phyloP scores from a whole-genome alignment of 2,888 invertebrate species.

The Minunthozetes semirufus region DNA sequence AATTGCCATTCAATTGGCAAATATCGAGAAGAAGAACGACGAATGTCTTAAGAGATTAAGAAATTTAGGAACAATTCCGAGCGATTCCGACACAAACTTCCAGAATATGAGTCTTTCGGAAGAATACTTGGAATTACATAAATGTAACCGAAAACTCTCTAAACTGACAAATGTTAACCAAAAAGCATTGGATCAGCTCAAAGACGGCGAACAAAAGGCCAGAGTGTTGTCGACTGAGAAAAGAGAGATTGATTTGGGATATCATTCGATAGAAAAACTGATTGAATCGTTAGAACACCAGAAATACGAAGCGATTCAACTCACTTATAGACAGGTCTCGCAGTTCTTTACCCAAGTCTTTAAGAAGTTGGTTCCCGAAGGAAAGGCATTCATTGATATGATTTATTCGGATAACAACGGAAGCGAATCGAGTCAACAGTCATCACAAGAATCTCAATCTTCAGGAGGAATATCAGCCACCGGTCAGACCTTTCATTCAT shows the following conservation, averaged over 20 bases:
- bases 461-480: conserved; percentile 55
- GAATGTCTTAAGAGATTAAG: conserved; percentile 93
- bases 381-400: conserved; percentile 86
- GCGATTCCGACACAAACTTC: conserved; percentile 74
- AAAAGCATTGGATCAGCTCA: conserved; percentile 96
- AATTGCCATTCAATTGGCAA: conserved; percentile 85
- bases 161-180: conserved; percentile 99
- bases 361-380: conserved; percentile 89
- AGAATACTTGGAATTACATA: conserved; percentile 92
- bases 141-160: conserved; percentile 91
- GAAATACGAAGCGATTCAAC: conserved; percentile 96
- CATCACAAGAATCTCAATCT: neutral
- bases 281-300: conserved; percentile 89
- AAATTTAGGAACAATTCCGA: conserved; percentile 92
- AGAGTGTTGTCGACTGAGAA: conserved; percentile 96
- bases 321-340: conserved; percentile 97
- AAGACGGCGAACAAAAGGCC: conserved; percentile 85
- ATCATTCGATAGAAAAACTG: conserved; percentile 69
- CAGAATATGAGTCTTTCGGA: conserved; percentile 54
- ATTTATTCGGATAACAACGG: conserved; percentile 45
- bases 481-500: conserved; percentile 46
- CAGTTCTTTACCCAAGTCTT: conserved; percentile 97
- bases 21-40: conserved; percentile 84
- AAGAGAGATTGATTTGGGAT: conserved; percentile 91
- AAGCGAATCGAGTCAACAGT: neutral